Base-by-base conservation (phyloP, 2,797 vertebrate genomes). In the Halcyon smyrnensis region DNA sequence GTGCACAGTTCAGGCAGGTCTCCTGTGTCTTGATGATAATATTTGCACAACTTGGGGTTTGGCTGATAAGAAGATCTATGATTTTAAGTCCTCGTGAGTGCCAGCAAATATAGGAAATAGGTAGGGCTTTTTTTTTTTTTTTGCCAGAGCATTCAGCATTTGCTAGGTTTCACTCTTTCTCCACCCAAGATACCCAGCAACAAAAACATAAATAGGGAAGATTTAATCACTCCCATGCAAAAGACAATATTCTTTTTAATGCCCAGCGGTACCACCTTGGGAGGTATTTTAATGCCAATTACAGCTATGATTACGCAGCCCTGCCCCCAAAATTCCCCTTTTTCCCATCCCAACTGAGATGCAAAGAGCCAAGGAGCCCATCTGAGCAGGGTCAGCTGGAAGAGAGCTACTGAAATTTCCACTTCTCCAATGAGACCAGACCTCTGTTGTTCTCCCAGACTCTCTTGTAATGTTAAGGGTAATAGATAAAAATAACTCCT, bases 401-500 rank as follows among this genome's bases (percentile, higher is more conserved):
- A 50, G 36, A n/a, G 45, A 41, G 28, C 51, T 37, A 10, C 93
- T 43, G 76, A 63, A 43, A 93, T 67, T 43, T 34, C 62, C 93
- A 48, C n/a, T 74, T 53, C 75, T 89, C 76, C 90, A 11, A 18
- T 11, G 45, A 93, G 69, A 37, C 84, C 81, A 83, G 86, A 48
- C 76, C 76, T 59, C 69, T 63, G 64, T 30, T 67, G 85, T 21
- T 84, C 77, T 86, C 64, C 56, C 57, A 39, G 76, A 9, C 73
- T 71, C 82, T 69, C 54, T 60, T 81, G 62, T 69, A 51, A 63
- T 75, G 69, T 89, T 91, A 85, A 90, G 64, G 54, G 71, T 16
- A 25, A 81, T 21, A 70, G 94, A 90, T 81, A 93, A 96, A 96
- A 96, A 97, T 96, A 96, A 76, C 90, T 63, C 6, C 1, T 15